Conservation (phyloP, 2,888 invertebrate genomes). For the Hydriomena furcata region DNA sequence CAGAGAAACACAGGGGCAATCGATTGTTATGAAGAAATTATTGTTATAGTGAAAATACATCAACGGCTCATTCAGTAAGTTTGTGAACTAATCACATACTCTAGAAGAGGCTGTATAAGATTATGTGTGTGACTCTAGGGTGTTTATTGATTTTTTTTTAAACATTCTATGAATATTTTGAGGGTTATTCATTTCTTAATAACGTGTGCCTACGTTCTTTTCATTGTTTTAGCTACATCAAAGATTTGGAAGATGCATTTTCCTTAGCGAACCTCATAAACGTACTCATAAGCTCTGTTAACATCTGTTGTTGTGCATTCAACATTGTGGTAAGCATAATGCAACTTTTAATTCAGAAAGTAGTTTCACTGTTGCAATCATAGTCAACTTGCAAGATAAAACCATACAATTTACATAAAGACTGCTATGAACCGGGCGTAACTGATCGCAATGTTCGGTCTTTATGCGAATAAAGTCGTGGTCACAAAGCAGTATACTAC, state of each 20-base stretch:
- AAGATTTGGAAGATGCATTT: slow-evolving; percentile 65
- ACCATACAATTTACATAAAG: neutral
- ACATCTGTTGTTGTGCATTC: slow-evolving; percentile 69
- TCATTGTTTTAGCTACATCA: slow-evolving; percentile 55
- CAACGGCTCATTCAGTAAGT: slow-evolving; percentile 62
- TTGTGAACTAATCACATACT: too few relatives aligned
- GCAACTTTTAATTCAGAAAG: neutral
- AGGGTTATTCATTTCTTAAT: too few relatives aligned
- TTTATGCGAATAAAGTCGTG: too few relatives aligned
- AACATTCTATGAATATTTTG: too few relatives aligned
- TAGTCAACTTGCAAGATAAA: neutral
- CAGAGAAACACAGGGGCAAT: slow-evolving; percentile 2
- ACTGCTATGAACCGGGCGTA: neutral
- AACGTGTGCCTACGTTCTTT: too few relatives aligned
- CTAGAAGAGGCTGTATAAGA: too few relatives aligned
- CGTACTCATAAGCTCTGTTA: slow-evolving; percentile 64
- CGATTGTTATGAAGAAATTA: slow-evolving; percentile 57
- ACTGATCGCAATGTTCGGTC: too few relatives aligned
- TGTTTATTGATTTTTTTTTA: too few relatives aligned
- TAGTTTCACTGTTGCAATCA: neutral
- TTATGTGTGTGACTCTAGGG: too few relatives aligned
- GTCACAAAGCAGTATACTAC: too few relatives aligned
- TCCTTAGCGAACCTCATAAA: slow-evolving; percentile 66
- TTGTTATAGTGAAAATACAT: slow-evolving; percentile 59
- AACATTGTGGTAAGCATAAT: slow-evolving; percentile 55